These are phyloP conservation scores for Rhagophthalmus giganteus DNA, from an alignment of 2,888 invertebrate species.

Conservation along the genomic window DNA sequence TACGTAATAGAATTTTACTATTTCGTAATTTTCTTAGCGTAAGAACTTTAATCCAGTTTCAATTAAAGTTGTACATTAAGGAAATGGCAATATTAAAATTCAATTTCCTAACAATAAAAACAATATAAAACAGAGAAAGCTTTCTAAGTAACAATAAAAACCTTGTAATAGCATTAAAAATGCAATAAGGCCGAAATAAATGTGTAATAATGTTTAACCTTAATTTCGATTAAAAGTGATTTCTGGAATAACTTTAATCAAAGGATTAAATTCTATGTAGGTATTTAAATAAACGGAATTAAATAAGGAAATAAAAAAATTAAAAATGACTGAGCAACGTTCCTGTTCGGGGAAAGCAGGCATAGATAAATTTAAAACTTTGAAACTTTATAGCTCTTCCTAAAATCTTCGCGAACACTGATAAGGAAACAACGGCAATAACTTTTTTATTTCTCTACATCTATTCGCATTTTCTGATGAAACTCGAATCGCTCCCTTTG, in stretches of 20 bases:
- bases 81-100: slow-evolving; percentile 18
- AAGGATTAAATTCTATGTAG: no score
- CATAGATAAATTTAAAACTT: slow-evolving; percentile 23
- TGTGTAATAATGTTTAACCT: slow-evolving; percentile 9
- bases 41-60: slow-evolving; percentile 13
- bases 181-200: slow-evolving; percentile 11
- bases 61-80: slow-evolving; percentile 19
- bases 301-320: slow-evolving; percentile 12
- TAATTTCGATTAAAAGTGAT: no score
- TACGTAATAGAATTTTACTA: no score
- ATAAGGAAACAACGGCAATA: slow-evolving; percentile 22
- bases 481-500: slow-evolving; percentile 17
- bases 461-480: slow-evolving; percentile 24
- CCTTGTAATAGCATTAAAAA: slow-evolving; percentile 15
- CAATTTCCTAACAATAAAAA: slow-evolving; percentile 15
- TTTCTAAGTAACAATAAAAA: slow-evolving; percentile 20
- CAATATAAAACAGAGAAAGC: slow-evolving; percentile 13
- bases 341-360: slow-evolving; percentile 4
- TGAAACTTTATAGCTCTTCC: slow-evolving; percentile 21
- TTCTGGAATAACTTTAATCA: no score
- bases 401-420: slow-evolving; percentile 22
- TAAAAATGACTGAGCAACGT: slow-evolving; percentile 12
- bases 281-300: no score
- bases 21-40: no score
- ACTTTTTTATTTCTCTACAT: slow-evolving; percentile 26